Percentiles rank a stretch among this genome's conserved stretches.
Conservation (phyloP, 2,888 invertebrate species). For the Bellardia pandia region DNA sequence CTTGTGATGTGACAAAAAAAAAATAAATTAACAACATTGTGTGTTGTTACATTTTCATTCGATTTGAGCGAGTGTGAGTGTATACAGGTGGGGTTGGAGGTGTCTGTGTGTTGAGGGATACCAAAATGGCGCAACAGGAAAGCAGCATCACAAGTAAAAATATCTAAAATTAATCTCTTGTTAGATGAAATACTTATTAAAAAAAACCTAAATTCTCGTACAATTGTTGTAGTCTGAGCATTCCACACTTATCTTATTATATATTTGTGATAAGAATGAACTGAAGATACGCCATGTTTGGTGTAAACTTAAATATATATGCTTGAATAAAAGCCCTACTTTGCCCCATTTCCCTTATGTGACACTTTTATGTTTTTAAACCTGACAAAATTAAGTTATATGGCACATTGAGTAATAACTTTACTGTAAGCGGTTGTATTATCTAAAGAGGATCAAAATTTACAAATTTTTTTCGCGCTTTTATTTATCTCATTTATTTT, state of each 20-base stretch:
- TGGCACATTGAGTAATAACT: no score
- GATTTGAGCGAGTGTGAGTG: background rate
- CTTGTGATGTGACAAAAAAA: constrained; percentile 19
- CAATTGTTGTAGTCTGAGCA: background rate
- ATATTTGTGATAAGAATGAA: background rate
- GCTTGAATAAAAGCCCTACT: no score
- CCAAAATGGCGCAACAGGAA: constrained; percentile 23
- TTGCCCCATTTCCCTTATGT: no score
- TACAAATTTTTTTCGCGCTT: no score
- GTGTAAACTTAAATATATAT: no score
- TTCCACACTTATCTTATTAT: background rate
- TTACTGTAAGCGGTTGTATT: no score
- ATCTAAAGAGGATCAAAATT: no score
- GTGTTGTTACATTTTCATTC: background rate
- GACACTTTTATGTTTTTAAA: no score
- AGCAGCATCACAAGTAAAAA: constrained; percentile 17
- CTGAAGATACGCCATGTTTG: background rate
- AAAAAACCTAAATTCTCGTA: background rate
- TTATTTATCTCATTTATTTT: no score
- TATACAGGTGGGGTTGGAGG: background rate
- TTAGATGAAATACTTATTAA: constrained; percentile 35
- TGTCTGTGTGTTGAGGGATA: background rate
- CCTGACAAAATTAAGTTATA: no score
- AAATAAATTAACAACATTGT: background rate
- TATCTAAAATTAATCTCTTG: constrained; percentile 53